Conservation (phyloP, 1,140 invertebrate species). For the Trissolcus basalis region DNA sequence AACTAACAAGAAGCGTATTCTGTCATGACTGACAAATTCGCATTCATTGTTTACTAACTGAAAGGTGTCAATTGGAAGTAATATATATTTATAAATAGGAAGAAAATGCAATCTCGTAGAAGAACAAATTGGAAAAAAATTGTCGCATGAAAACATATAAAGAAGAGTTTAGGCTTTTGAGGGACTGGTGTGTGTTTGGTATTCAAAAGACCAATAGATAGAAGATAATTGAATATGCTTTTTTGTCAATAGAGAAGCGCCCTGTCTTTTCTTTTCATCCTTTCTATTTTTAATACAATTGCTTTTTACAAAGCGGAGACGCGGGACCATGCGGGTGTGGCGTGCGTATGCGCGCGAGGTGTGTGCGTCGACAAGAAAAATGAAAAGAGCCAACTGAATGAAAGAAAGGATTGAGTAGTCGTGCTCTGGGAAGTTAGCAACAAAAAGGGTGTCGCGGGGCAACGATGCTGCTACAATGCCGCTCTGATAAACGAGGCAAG, state of each 20-base stretch:
- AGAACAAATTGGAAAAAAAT: constrained; percentile 1
- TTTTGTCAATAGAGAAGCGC: constrained; percentile 46
- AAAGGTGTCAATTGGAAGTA: no score
- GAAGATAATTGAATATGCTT: constrained; percentile 49
- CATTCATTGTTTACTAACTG: no score
- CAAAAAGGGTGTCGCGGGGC: constrained; percentile 73
- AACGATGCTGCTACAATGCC: constrained; percentile 69
- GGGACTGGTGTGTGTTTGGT: background rate
- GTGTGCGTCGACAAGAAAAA: constrained; percentile 64
- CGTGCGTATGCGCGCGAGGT: constrained; percentile 43
- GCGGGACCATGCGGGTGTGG: constrained; percentile 47
- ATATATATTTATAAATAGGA: no score
- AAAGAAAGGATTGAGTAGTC: constrained; percentile 75
- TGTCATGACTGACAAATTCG: no score
- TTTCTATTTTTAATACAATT: constrained; percentile 67
- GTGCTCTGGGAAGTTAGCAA: constrained; percentile 70
- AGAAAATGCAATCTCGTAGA: constrained; percentile 4
- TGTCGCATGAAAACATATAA: no score
- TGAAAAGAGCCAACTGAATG: constrained; percentile 68
- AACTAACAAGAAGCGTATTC: no score
- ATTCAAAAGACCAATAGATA: constrained; percentile 45
- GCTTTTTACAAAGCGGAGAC: constrained; percentile 63
- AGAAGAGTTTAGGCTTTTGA: background rate
- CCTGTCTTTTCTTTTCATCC: constrained; percentile 39
- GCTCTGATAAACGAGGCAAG: constrained; percentile 69